Evolutionary conservation across 2,113 vertebrate species (phyloP).

Genomic region (Brachirus orientalis): DNA sequence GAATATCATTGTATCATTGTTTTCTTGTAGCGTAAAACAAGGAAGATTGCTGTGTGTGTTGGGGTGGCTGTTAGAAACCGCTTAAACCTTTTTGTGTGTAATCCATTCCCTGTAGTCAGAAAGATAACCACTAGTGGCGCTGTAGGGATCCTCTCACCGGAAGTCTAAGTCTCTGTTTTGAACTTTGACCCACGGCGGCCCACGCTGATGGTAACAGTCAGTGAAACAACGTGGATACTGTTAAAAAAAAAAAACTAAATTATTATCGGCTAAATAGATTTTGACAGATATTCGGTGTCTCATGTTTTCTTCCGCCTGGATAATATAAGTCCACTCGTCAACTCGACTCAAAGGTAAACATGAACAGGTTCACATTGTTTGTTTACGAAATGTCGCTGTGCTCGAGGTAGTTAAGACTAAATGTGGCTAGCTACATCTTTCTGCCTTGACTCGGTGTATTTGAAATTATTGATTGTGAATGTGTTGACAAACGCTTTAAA

Average conservation of each 20-base stretch:
- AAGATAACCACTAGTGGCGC: slow-evolving; percentile 45
- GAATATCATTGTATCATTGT: too few relatives aligned
- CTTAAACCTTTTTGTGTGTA: too few relatives aligned
- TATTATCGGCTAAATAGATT: background rate
- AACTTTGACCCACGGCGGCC: slow-evolving; percentile 46
- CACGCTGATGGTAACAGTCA: slow-evolving; percentile 36
- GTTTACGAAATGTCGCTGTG: slow-evolving; percentile 39
- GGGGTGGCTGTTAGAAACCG: too few relatives aligned
- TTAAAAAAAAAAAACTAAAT: background rate
- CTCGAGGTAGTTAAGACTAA: background rate
- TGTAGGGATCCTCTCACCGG: slow-evolving; percentile 16
- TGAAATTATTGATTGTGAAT: too few relatives aligned
- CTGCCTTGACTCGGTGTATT: too few relatives aligned
- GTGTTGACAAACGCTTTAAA: too few relatives aligned
- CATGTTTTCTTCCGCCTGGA: slow-evolving; percentile 5
- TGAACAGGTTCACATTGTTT: background rate
- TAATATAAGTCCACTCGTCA: background rate
- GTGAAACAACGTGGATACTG: slow-evolving; percentile 64
- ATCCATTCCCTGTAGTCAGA: background rate
- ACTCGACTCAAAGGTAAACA: slow-evolving; percentile 39
- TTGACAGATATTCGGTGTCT: fast-evolving
- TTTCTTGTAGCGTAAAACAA: too few relatives aligned
- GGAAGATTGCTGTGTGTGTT: too few relatives aligned
- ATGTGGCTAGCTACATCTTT: background rate
- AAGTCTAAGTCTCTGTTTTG: slow-evolving; percentile 20